Base-by-base conservation (phyloP, 2,797 vertebrate species). In the Catharus ustulatus region DNA sequence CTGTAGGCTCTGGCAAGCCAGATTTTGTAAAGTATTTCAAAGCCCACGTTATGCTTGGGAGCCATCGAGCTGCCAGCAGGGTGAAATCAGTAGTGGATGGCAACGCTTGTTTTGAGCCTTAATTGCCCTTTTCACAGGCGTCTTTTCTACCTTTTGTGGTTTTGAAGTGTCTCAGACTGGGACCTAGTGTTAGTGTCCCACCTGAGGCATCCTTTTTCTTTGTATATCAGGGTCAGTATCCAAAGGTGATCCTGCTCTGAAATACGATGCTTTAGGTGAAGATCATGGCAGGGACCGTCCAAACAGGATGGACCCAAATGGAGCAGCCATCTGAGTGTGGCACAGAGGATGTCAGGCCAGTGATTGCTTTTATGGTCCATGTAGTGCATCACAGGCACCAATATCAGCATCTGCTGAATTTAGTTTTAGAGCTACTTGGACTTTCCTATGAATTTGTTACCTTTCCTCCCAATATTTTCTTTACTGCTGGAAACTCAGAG, bases 171-270 rank as follows among this genome's bases (percentile, higher is more conserved):
- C 66, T 74, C 42, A 8, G 42, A 15, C 27, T 61, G 34, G 34
- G 5, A 5, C 19, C 77, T 57, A 18, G 40, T 79, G 14, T 73
- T 68, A 6, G 20, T 19, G 8, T 77, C 82, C 61, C n/a, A 32
- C n/a, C 24, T 4, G 4, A 73, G 74, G 38, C 80, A 61, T 57
- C 30, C 12, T 63, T 17, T 32, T 16, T 22, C 17, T 10, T 23
- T 30, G 1, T 3, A 0, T 55, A 16, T 36, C 0, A 1, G 22
- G 8, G 24, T 10, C 27, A 40, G 36, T 18, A 43, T 72, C 67
- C 67, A 32, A 12, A 85, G 27, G 23, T 83, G 27, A 11, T 75
- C 15, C 52, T 84, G 23, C 40, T 26, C 36, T 72, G 30, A 67
- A 67, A 58, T 45, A 3, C 0, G 11, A 20, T 57, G n/a, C 4